Evolutionary conservation across 2,888 invertebrate genomes (phyloP).

Genomic region (Pinctada fucata): DNA sequence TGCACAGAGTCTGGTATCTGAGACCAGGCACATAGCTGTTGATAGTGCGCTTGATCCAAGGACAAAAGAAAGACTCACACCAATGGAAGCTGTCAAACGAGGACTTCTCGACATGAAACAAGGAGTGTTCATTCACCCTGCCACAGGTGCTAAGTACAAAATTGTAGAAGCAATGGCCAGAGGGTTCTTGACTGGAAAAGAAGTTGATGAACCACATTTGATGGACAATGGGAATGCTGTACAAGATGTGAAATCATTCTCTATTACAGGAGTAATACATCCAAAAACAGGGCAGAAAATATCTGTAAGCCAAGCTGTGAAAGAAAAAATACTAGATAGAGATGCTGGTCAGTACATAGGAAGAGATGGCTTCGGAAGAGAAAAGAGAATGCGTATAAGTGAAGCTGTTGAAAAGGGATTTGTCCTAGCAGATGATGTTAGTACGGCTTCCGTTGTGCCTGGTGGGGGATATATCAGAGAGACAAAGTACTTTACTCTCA

Average conservation of each 20-base stretch:
- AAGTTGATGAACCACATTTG: conserved; percentile 87
- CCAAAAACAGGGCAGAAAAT: conserved; percentile 91
- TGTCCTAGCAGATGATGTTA: conserved; percentile 85
- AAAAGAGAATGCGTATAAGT: conserved; percentile 86
- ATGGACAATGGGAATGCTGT: conserved; percentile 80
- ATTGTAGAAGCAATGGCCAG: conserved; percentile 88
- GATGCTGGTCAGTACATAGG: conserved; percentile 80
- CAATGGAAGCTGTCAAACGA: conserved; percentile 86
- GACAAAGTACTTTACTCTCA: conserved; percentile 69
- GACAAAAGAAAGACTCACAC: conserved; percentile 75
- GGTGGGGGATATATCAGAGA: conserved; percentile 84
- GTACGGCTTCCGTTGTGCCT: conserved; percentile 91
- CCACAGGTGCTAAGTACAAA: conserved; percentile 86
- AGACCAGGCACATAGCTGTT: conserved; percentile 68
- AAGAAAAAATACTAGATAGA: conserved; percentile 85
- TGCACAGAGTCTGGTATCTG: conserved; percentile 65
- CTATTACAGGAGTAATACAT: conserved; percentile 88
- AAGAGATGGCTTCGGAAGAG: conserved; percentile 77
- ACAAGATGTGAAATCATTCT: conserved; percentile 86
- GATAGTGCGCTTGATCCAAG: conserved; percentile 75
- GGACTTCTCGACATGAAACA: conserved; percentile 90
- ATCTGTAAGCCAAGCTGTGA: conserved; percentile 83
- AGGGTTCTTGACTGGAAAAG: conserved; percentile 87
- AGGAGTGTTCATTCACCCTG: conserved; percentile 82
- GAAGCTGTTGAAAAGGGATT: conserved; percentile 89